Base-by-base conservation (phyloP, 92 coral and sea anemone species). In the Phenganax marumi region DNA sequence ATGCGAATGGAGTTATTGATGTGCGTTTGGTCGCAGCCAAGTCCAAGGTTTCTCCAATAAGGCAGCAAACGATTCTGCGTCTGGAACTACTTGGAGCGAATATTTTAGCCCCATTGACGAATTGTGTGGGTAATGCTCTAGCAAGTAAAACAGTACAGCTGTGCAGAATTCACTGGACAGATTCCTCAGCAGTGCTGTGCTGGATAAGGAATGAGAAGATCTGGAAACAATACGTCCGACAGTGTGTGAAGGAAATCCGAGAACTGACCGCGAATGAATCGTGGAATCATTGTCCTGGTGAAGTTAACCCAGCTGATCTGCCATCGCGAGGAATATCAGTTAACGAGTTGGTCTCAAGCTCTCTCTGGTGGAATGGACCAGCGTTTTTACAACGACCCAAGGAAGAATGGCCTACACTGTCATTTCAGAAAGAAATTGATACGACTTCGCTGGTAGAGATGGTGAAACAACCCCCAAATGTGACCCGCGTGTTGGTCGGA, bases 401-500 rank as follows among this genome's bases (percentile, higher is more conserved):
- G 76, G 76, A 70, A 33, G 55, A 70, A 70, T 70, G 76, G 76
- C 76, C 76, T 43, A 43, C 25, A 70, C 76, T 70, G 76, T 5
- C 4, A 8, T 33, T 7, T 50, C 52, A 33, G 51, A 21, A 70
- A 25, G 71, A 81, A 39, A 61, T 84, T 46, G 85, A 72, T 68
- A 18, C 18, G 53, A 43, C 52, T 5, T 50, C 76, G 10, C 51
- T 17, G 24, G 24, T 3, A 17, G 76, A 70, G 53, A 79, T 79
- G 12, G 78, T 77, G 58, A 83, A 89, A 70, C 87, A 86, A 49
- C 54, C 86, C 19, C 14, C 80, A 43, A 54, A 19, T 63, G 75
- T 81, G 18, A 54, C 68, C 18, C 86, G 60, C 19, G 53, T 79
- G 16, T 55, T 84, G 11, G 66, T 64, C 19, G 55, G 73, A 39